phyloP scores from a whole-genome alignment of 1,140 invertebrate genomes.

The Plutomurus gul region DNA sequence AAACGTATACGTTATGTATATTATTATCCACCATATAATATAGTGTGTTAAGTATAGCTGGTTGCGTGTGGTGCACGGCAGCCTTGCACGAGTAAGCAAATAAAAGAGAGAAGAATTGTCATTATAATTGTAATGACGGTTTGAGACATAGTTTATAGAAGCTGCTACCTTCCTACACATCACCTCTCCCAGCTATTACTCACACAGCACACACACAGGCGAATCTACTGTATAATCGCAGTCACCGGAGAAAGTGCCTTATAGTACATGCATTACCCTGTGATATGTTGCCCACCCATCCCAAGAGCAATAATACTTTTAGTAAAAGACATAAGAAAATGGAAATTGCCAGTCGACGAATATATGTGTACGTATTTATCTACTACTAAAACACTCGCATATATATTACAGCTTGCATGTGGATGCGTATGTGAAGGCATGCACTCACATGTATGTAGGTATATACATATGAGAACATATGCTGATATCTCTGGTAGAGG shows the following conservation, averaged over 20 bases:
- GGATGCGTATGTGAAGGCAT: too few relatives aligned
- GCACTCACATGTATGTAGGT: too few relatives aligned
- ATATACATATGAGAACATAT: too few relatives aligned
- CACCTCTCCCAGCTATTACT: not conserved
- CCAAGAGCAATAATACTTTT: not conserved
- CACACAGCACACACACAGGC: not conserved
- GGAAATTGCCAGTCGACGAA: not conserved
- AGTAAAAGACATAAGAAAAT: not conserved
- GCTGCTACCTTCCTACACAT: not conserved
- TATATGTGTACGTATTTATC: too few relatives aligned
- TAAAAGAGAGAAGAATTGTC: slow-evolving; percentile 14
- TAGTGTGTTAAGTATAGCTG: not conserved
- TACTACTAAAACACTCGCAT: too few relatives aligned
- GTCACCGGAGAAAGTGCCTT: too few relatives aligned
- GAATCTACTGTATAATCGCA: too few relatives aligned
- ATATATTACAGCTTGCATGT: too few relatives aligned
- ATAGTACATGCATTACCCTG: not conserved
- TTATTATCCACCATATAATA: not conserved
- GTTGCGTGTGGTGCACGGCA: too few relatives aligned
- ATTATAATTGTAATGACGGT: not conserved
- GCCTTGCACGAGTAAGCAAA: not conserved
- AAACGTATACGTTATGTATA: not conserved
- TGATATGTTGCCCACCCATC: too few relatives aligned
- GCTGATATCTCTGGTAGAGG: too few relatives aligned
- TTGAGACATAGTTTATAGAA: not conserved